Evolutionary conservation across 1,140 invertebrate species (phyloP), one percentile per base, ranked within the genome.

Genomic region (Gerris buenoi): DNA sequence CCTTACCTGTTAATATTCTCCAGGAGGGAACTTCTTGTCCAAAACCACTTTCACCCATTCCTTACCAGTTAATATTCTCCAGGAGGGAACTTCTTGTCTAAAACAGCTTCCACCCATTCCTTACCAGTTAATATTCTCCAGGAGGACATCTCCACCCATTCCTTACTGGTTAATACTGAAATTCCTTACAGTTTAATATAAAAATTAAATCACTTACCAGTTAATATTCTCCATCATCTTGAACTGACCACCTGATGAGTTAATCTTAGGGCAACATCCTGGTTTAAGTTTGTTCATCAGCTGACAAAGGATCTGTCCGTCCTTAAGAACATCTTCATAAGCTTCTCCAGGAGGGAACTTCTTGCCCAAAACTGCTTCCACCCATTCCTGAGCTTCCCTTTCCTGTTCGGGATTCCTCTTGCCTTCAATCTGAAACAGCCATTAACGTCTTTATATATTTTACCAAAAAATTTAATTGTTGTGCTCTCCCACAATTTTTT

Each of bases 141-240:
- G 73, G 69, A 0, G 88, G 88, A 75, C 95, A 87, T 71, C 86
- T 94, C 91, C n/a, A n/a, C 33, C 96, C 91, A n/a, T n/a, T n/a
- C n/a, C n/a, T n/a, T n/a, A n/a, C n/a, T n/a, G n/a, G n/a, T n/a
- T n/a, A n/a, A n/a, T n/a, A n/a, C n/a, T n/a, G n/a, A n/a, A n/a
- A n/a, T n/a, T n/a, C n/a, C n/a, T n/a, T n/a, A n/a, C n/a, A n/a
- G n/a, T n/a, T 25, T 62, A 1, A 25, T 62, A 25, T 2, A 2
- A 56, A 65, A 18, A 23, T 56, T 2, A 46, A 14, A 65, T 10
- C 1, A 77, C 83, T 82, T 78, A 88, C 86, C 86, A 86, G 80
- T 89, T 91, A 75, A 95, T 90, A 81, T 96, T 96, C 80, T 96
- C 92, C 91, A 95, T 95, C 84, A 95, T 86, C 75, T 93, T 94